Evolutionary conservation across 2,888 invertebrate genomes (phyloP).

Genomic region (Pandemis corylana): DNA sequence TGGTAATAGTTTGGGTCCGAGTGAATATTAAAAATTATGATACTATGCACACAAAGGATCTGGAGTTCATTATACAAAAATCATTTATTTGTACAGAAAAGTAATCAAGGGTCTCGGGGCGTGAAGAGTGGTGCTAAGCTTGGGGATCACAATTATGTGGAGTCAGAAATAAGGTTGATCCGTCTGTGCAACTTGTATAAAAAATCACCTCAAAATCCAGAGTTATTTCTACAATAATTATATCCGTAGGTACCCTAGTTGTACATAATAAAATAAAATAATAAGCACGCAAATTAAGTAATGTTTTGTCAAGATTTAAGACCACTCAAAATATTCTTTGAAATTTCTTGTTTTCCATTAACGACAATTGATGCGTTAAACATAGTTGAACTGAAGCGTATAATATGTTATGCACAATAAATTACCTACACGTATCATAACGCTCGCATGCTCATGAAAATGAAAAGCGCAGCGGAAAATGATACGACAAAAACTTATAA

Average conservation of each 20-base stretch:
- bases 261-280: background rate
- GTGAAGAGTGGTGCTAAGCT: background rate
- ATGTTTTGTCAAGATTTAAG: no score
- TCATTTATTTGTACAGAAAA: constrained; percentile 5
- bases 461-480: constrained; percentile 43
- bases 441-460: constrained; percentile 55
- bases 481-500: constrained; percentile 46
- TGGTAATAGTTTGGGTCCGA: background rate
- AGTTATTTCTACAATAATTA: background rate
- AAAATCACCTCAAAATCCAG: background rate
- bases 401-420: constrained; percentile 36
- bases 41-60: background rate
- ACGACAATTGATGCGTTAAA: background rate
- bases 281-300: background rate
- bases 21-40: background rate
- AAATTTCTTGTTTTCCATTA: background rate
- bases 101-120: background rate
- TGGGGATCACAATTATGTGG: background rate
- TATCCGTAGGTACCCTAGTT: background rate
- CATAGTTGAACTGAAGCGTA: background rate
- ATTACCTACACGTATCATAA: constrained; percentile 47
- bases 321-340: no score
- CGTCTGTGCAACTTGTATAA: background rate
- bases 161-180: background rate
- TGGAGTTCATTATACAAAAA: background rate